phyloP scores from a whole-genome alignment of 2,113 vertebrate species.

The Oreocharis arfaki region DNA sequence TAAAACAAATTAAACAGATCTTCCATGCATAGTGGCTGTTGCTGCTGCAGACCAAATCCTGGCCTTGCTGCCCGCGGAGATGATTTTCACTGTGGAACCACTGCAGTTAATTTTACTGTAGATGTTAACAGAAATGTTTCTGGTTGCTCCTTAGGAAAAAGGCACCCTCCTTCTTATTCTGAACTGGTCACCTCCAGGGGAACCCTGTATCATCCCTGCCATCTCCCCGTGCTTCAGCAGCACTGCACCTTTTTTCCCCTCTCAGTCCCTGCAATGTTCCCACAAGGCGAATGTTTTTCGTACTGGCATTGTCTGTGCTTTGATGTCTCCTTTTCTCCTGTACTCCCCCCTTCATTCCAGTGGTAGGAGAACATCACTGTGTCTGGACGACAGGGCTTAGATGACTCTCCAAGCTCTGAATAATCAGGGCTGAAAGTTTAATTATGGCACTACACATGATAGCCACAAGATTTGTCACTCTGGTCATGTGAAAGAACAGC shows the following conservation, averaged over 20 bases:
- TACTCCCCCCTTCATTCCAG: not conserved
- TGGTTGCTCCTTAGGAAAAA: not conserved
- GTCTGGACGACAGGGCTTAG: not conserved
- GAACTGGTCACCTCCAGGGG: not conserved
- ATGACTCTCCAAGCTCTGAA: not conserved
- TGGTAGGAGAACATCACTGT: not conserved
- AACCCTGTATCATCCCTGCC: not conserved
- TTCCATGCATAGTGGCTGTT: not conserved
- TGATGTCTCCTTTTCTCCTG: not conserved
- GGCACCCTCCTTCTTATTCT: not conserved
- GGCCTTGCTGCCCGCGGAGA: not conserved
- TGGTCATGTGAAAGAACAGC: slow-evolving; percentile 27
- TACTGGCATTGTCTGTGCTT: not conserved
- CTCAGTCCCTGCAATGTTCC: not conserved
- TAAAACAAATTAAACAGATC: not conserved
- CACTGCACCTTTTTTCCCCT: not conserved
- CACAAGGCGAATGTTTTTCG: not conserved
- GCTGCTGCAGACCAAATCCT: not conserved
- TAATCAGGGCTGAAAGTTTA: slow-evolving; percentile 38
- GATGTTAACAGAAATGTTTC: rapidly evolving
- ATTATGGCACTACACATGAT: slow-evolving; percentile 40
- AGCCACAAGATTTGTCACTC: slow-evolving; percentile 29
- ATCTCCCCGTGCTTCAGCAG: not conserved
- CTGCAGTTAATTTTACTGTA: not conserved
- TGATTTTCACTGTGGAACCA: not conserved